A percentile compares a stretch with the other conserved stretches of the same genome.
These are phyloP conservation scores for Sardina pilchardus DNA, from an alignment of 2,113 vertebrate genomes.

Conservation along the genomic window DNA sequence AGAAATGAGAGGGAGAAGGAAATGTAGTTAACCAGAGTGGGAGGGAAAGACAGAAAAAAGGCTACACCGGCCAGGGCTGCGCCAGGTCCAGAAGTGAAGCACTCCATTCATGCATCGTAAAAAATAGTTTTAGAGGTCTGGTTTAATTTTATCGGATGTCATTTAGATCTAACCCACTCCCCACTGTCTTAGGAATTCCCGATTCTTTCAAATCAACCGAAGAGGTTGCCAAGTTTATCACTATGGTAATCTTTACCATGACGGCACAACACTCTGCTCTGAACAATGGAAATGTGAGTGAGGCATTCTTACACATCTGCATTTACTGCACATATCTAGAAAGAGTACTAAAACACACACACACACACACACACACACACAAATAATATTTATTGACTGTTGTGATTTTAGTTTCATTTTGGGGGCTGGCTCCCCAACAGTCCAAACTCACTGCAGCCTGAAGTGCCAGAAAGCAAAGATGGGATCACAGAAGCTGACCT, in stretches of 20 bases:
- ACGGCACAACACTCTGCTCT: conserved; percentile 59
- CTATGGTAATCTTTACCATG: conserved; percentile 65
- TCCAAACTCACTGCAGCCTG: conserved; percentile 36
- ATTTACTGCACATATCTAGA: background rate
- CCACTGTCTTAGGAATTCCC: conserved; percentile 53
- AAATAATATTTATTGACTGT: background rate
- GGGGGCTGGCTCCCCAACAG: conserved; percentile 51
- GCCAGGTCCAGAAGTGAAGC: background rate
- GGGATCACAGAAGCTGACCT: background rate
- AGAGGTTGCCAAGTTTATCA: conserved; percentile 62
- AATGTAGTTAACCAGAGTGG: conserved; percentile 20
- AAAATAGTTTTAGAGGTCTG: no score
- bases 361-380: background rate
- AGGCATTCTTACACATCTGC: background rate
- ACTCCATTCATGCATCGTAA: no score
- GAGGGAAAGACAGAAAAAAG: no score
- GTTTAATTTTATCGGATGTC: no score
- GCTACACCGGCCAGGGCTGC: no score
- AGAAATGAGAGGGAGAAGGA: background rate
- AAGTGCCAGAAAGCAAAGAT: background rate
- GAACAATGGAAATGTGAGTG: conserved; percentile 56
- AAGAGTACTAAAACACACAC: background rate
- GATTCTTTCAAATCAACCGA: conserved; percentile 29
- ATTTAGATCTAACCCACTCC: background rate
- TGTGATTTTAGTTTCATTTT: conserved; percentile 58